phyloP scores from a whole-genome alignment of 1,140 invertebrate genomes.

The Pseudobourletiella spinata region DNA sequence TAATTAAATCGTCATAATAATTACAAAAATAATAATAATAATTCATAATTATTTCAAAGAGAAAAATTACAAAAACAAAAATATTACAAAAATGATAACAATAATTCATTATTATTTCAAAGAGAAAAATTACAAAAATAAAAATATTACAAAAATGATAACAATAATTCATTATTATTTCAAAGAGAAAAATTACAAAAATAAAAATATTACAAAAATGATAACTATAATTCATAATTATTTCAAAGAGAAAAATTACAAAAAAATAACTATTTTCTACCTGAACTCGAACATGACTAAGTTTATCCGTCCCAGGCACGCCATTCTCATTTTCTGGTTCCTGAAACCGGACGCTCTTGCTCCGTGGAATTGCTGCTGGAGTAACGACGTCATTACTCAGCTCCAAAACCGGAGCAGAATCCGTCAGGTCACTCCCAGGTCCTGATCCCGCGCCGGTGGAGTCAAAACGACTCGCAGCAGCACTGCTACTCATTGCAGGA shows the following conservation, averaged over 20 bases:
- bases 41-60: background rate
- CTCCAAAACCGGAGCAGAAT: background rate
- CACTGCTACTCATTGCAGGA: background rate
- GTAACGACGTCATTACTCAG: background rate
- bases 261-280: no score
- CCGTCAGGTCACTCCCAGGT: background rate
- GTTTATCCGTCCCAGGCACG: no score
- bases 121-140: no score
- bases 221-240: no score
- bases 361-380: constrained; percentile 3
- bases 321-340: constrained; percentile 14
- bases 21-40: background rate
- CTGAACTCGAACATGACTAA: no score
- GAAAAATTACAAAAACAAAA: background rate
- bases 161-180: no score
- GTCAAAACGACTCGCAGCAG: background rate
- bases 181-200: no score
- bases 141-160: no score
- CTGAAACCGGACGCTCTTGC: constrained; percentile 29
- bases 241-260: no score
- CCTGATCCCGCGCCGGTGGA: background rate
- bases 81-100: background rate
- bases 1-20: no score
- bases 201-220: no score
- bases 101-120: background rate